Base-by-base conservation (phyloP, 2,888 invertebrate genomes). In the Pachycephus smyrnensis region DNA sequence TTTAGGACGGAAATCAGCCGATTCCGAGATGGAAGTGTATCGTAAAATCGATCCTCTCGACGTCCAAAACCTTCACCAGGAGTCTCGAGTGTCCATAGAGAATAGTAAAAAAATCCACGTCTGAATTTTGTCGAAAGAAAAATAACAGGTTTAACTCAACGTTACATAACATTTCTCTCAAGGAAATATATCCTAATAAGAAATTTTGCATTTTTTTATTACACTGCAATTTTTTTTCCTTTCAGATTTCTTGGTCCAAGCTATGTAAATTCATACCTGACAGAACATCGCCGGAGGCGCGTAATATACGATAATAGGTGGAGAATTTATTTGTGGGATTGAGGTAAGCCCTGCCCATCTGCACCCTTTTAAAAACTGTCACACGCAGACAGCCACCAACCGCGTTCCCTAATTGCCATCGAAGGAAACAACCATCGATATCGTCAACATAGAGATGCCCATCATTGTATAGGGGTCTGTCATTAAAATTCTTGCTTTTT, bases 331-430 rank as follows among this genome's bases (percentile, higher is more conserved):
- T 87, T 87, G 89, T 81, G 86, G 88, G 83, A 82, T 88, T 87
- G 88, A 85, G 88, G 87, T 85, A 81, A 32, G 80, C 85, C 88
- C 86, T 84, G 82, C 76, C 81, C 31, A 82, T 85, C 85, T 81
- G 81, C 80, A 79, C 77, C 86, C 86, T 81, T 82, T 86, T 83
- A 85, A 87, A 90, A 89, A 87, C 89, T 90, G 90, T 90, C 90
- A 90, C 79, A 81, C 81, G 81, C 90, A 90, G 90, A 81, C 80
- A 76, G 82, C 89, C 87, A 81, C 89, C 90, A 85, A 85, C 83
- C 82, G 89, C 77, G 84, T 79, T 76, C 71, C 79, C 86, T 88
- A 89, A 90, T 90, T 88, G 86, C 86, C 82, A 77, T 79, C 82
- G 80, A 76, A 80, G 84, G 74, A 81, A 80, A 77, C 80, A 80